phyloP scores from a whole-genome alignment of 2,888 invertebrate species.

The Archips xylosteana region DNA sequence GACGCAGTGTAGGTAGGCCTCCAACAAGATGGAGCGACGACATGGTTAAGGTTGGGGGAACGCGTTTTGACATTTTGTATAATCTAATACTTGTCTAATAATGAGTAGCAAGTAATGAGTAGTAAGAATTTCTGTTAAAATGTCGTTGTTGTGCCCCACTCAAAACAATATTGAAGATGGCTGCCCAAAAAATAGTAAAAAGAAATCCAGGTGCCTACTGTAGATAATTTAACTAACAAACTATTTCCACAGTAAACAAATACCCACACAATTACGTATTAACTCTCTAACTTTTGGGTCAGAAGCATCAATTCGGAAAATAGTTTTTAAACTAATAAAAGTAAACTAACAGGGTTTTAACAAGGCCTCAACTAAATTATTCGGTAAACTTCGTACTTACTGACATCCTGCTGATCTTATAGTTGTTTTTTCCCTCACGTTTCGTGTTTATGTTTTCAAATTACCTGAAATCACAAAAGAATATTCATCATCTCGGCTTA shows the following conservation, averaged over 20 bases:
- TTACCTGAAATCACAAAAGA: conserved; percentile 14
- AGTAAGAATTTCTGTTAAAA: too few species aligned
- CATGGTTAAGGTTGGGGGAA: too few species aligned
- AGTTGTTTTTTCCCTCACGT: neutral
- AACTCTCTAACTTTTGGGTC: conserved; percentile 30
- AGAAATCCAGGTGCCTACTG: too few species aligned
- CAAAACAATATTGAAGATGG: too few species aligned
- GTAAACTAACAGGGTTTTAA: conserved; percentile 15
- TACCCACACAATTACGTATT: neutral
- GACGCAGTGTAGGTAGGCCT: too few species aligned
- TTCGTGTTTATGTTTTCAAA: neutral
- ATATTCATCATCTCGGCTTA: too few species aligned
- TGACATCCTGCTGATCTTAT: neutral
- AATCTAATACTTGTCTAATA: too few species aligned
- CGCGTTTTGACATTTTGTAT: too few species aligned
- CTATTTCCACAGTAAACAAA: neutral
- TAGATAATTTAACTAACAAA: neutral
- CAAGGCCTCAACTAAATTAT: conserved; percentile 7
- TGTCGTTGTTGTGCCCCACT: too few species aligned
- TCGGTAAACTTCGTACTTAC: neutral
- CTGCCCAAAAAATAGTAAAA: too few species aligned
- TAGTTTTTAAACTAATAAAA: conserved; percentile 37
- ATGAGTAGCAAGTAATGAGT: too few species aligned
- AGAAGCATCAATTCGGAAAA: conserved; percentile 11
- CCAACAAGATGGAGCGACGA: too few species aligned